phyloP scores from a whole-genome alignment of 2,888 invertebrate species.

The Pandemis corylana region DNA sequence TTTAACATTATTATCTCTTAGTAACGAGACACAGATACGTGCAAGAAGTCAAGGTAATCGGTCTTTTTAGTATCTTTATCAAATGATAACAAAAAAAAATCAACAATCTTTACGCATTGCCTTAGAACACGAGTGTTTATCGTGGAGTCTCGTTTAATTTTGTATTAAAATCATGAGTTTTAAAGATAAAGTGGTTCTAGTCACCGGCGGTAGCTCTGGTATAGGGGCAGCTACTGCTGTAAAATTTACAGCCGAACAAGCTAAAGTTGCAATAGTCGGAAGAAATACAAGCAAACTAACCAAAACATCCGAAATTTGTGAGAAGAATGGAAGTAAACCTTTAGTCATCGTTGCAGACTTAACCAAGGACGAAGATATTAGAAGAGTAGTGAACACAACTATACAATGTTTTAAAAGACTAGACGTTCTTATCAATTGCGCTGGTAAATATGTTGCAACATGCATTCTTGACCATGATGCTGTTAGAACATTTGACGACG shows the following conservation, averaged over 20 bases:
- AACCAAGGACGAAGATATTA: slow-evolving; percentile 17
- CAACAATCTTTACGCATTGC: too few relatives aligned
- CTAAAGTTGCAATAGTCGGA: slow-evolving; percentile 51
- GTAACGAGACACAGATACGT: too few relatives aligned
- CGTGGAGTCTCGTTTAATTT: background rate
- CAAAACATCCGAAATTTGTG: slow-evolving; percentile 45
- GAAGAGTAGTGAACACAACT: slow-evolving; percentile 83
- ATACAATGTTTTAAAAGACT: slow-evolving; percentile 86
- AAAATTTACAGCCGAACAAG: slow-evolving; percentile 45
- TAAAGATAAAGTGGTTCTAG: slow-evolving; percentile 51
- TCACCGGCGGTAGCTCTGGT: slow-evolving; percentile 54
- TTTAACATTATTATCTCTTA: too few relatives aligned
- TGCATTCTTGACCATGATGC: slow-evolving; percentile 50
- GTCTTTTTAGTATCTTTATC: background rate
- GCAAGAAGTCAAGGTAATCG: too few relatives aligned
- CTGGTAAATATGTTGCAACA: slow-evolving; percentile 6
- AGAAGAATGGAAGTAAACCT: slow-evolving; percentile 47
- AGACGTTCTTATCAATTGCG: slow-evolving; percentile 87
- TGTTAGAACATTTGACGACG: slow-evolving; percentile 51
- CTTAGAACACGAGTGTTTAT: background rate
- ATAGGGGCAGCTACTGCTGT: slow-evolving; percentile 51
- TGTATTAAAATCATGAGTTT: slow-evolving; percentile 48
- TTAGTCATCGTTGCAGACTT: slow-evolving; percentile 43
- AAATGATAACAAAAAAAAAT: background rate
- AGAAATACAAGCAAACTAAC: slow-evolving; percentile 52